Conservation (phyloP, 2,113 vertebrate species). For the Grantiella picta region DNA sequence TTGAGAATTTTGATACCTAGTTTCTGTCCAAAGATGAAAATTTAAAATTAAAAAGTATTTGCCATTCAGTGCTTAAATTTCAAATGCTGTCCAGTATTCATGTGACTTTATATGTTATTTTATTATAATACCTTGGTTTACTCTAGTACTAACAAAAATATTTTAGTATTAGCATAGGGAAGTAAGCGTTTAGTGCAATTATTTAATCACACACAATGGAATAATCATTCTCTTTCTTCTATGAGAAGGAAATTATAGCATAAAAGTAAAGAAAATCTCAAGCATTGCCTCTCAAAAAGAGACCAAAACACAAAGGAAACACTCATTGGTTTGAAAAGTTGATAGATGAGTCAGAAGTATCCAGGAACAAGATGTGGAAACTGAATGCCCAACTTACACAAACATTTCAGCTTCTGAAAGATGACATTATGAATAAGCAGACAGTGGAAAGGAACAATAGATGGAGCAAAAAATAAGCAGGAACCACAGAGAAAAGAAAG, state of each 20-base stretch:
- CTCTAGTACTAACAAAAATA: not conserved
- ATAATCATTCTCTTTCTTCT: not conserved
- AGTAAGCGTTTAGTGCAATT: not conserved
- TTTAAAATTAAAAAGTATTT: not conserved
- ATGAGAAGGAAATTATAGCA: not conserved
- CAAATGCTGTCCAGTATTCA: not conserved
- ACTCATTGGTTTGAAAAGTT: not conserved
- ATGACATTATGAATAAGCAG: not conserved
- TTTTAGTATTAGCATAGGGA: not conserved
- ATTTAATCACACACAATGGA: not conserved
- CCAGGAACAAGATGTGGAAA: not conserved
- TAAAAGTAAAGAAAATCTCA: not conserved
- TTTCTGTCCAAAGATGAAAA: not conserved
- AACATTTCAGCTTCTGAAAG: conserved; percentile 23
- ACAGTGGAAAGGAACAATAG: not conserved
- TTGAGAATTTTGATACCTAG: not conserved
- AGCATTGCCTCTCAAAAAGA: not conserved
- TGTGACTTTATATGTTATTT: not conserved
- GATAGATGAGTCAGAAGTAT: not conserved
- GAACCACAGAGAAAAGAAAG: not conserved
- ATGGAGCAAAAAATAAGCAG: not conserved
- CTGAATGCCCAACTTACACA: not conserved
- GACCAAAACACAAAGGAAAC: not conserved
- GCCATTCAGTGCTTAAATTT: not conserved
- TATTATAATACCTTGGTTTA: not conserved